A percentile compares a stretch with the other conserved stretches of the same genome.
These are phyloP conservation scores for Ceraclea dissimilis DNA, from an alignment of 2,888 invertebrate genomes.

Conservation along the genomic window DNA sequence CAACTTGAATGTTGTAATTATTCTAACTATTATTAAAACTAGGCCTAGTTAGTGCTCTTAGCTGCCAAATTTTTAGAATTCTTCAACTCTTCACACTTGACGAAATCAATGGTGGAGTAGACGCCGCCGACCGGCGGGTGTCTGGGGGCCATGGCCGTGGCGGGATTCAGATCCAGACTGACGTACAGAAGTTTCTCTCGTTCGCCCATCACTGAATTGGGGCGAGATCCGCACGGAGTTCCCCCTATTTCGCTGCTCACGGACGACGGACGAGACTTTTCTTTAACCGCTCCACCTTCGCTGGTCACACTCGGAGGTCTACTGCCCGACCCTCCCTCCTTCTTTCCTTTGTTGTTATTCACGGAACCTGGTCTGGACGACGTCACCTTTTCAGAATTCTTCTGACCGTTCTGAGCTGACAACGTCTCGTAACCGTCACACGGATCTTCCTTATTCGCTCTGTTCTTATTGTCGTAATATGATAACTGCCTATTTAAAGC, in stretches of 20 bases:
- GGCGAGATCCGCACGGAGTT: slow-evolving; percentile 17
- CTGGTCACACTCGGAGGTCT: slow-evolving; percentile 34
- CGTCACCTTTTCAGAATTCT: slow-evolving; percentile 27
- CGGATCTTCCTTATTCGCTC: slow-evolving; percentile 11
- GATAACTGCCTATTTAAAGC: slow-evolving; percentile 25
- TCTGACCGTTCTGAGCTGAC: slow-evolving; percentile 16
- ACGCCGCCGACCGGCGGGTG: slow-evolving; percentile 46
- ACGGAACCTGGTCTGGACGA: slow-evolving; percentile 35
- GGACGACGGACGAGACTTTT: slow-evolving; percentile 19
- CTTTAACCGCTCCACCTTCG: slow-evolving; percentile 14
- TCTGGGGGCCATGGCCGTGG: slow-evolving; percentile 29
- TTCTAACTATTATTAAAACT: too few relatives aligned
- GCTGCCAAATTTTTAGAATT: slow-evolving; percentile 26
- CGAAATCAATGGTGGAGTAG: slow-evolving; percentile 78
- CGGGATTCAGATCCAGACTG: slow-evolving; percentile 49
- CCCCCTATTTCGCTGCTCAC: slow-evolving; percentile 21
- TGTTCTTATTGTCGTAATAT: slow-evolving; percentile 29
- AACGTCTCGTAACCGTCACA: slow-evolving; percentile 16
- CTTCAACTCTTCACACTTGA: slow-evolving; percentile 51
- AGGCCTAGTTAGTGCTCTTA: slow-evolving; percentile 24
- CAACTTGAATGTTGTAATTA: too few relatives aligned
- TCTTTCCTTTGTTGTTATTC: slow-evolving; percentile 29
- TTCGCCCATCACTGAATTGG: slow-evolving; percentile 20
- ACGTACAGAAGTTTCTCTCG: slow-evolving; percentile 45
- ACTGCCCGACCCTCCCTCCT: slow-evolving; percentile 13